Base-by-base conservation (phyloP, 2,797 vertebrate genomes). In the Danio kyathit region DNA sequence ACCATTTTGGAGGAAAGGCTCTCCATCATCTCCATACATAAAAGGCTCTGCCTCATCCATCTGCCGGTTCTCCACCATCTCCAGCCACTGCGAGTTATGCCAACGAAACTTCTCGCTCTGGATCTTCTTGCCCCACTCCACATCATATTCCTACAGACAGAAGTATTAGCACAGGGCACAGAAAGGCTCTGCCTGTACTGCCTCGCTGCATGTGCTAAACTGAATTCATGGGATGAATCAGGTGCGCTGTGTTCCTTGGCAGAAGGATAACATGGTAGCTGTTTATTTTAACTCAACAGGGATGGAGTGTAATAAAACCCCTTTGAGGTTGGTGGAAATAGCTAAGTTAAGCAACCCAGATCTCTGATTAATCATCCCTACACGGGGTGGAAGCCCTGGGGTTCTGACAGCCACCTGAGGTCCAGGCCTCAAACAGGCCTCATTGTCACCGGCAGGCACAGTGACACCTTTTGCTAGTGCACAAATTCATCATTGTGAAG, bases 61-160 rank as follows among this genome's bases (percentile, higher is more conserved):
- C 86, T 95, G 94, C 4, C 94, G 92, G 87, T 94, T 97, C 91
- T 96, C 96, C 70, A 97, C 96, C 96, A 98, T 98, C 89, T 98
- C 97, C 84, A 98, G 86, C 97, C 97, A 98, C 90, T 97, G 96
- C 29, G 95, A 95, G 86, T 99, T 98, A 90, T 97, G 95, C 95
- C 95, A 96, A 67, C 96, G 93, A 79, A 99, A 98, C 87, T 97
- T 98, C 79, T 96, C 95, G 0, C 90, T 96, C 91, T 97, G 96
- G 88, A 98, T 96, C 92, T 96, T 97, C 88, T 94, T 95, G 11
- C 95, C 94, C 96, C 96, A 98, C 76, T 96, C 95, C 81, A 96
- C 95, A 80, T 98, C 95, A 41, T 96, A 95, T 79, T 98, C 97
- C 97, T 98, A 79, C 11, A 61, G 64, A 61, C 19, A 70, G 46